These are phyloP conservation scores for Bos javanicus DNA, from an alignment of 2,113 vertebrate genomes.

Conservation along the genomic window DNA sequence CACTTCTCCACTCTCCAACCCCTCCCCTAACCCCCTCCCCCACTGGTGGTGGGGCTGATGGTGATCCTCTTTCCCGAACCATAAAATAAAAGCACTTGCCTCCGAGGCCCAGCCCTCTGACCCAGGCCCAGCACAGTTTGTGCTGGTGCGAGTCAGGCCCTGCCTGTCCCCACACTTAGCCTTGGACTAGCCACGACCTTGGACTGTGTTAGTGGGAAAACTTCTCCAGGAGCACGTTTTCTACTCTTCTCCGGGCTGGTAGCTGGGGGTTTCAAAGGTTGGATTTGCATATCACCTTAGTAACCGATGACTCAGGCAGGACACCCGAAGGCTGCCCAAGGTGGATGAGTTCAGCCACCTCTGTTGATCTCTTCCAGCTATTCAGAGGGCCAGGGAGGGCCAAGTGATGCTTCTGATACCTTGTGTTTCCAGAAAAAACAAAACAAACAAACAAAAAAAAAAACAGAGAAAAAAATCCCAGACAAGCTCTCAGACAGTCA, in stretches of 20 bases:
- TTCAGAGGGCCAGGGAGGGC: neutral
- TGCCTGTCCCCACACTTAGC: too few relatives aligned
- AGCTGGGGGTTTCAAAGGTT: slow-evolving; percentile 60
- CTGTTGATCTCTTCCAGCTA: neutral
- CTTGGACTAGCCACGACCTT: neutral
- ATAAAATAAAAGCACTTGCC: neutral
- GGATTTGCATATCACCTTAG: slow-evolving; percentile 77
- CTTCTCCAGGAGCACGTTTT: slow-evolving; percentile 46
- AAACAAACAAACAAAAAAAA: too few relatives aligned
- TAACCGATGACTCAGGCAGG: slow-evolving; percentile 71
- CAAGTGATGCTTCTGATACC: neutral
- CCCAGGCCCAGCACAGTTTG: neutral
- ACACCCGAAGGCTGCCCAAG: neutral
- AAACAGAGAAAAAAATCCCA: neutral
- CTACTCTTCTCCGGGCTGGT: neutral
- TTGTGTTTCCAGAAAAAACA: neutral
- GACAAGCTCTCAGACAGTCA: neutral
- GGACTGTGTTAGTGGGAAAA: slow-evolving; percentile 24
- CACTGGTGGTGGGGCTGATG: neutral
- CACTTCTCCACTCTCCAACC: neutral
- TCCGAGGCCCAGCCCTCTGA: neutral
- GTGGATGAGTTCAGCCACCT: slow-evolving; percentile 30
- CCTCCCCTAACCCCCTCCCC: neutral
- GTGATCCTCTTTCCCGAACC: neutral
- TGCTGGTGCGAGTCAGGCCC: neutral